phyloP scores from a whole-genome alignment of 1,140 invertebrate genomes.

The Bactericera cockerelli region DNA sequence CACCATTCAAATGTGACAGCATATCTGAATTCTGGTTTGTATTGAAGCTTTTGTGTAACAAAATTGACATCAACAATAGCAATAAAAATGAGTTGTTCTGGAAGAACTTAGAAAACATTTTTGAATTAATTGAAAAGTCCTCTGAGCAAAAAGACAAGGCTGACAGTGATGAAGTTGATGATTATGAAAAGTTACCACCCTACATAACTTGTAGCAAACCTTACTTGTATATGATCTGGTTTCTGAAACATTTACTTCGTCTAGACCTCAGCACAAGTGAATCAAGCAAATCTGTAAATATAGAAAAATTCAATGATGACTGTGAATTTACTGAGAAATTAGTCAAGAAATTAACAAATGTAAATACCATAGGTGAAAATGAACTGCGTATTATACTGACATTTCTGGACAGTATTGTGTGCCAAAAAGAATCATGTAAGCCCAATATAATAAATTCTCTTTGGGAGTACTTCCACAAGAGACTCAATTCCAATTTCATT shows the following conservation, averaged over 20 bases:
- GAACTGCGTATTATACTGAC: neutral
- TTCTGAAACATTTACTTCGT: neutral
- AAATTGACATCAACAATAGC: neutral
- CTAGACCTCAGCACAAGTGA: neutral
- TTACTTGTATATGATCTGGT: neutral
- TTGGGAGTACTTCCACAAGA: slow-evolving; percentile 34
- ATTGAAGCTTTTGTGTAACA: neutral
- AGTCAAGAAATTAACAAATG: neutral
- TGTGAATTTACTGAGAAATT: neutral
- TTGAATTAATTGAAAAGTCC: slow-evolving; percentile 4
- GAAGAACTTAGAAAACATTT: neutral
- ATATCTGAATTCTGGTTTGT: neutral
- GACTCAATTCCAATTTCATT: slow-evolving; percentile 31
- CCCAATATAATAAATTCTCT: slow-evolving; percentile 29
- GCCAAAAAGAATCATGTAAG: neutral
- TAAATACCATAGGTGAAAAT: neutral
- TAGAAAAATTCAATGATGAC: neutral
- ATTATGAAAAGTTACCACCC: too few relatives aligned
- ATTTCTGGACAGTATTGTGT: neutral
- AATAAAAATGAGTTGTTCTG: slow-evolving; percentile 5
- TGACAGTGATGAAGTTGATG: neutral
- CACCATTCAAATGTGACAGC: neutral
- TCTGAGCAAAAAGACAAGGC: neutral
- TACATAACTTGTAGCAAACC: neutral
- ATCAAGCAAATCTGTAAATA: neutral